A percentile compares a stretch with the other conserved stretches of the same genome.
Conservation (phyloP, 2,888 invertebrate genomes). For the Carterocephalus palaemon region DNA sequence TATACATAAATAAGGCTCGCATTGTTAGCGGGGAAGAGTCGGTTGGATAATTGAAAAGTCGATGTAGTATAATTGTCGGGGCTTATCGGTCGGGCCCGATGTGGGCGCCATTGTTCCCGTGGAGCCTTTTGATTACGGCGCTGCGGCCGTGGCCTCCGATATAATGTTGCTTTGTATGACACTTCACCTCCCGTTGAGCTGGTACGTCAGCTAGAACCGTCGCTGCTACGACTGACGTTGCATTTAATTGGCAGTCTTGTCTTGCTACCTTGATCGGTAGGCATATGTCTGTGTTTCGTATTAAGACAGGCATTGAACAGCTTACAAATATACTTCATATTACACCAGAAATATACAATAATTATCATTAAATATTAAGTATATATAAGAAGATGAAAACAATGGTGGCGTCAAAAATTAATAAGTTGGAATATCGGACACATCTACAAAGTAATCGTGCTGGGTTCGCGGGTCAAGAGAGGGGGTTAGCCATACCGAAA, state of each 20-base stretch:
- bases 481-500: too few species aligned
- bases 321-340: too few species aligned
- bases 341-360: too few species aligned
- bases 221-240: constrained; percentile 24
- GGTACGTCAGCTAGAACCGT: constrained; percentile 61
- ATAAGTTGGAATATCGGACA: too few species aligned
- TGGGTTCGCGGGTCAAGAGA: too few species aligned
- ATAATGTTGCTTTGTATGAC: constrained; percentile 74
- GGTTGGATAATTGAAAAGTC: constrained; percentile 78
- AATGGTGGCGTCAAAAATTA: too few species aligned
- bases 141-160: constrained; percentile 62
- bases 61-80: constrained; percentile 78
- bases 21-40: constrained; percentile 70
- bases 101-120: constrained; percentile 76
- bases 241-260: background rate
- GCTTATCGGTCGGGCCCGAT: constrained; percentile 75
- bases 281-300: too few species aligned
- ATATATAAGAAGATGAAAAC: too few species aligned
- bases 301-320: too few species aligned
- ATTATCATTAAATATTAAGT: too few species aligned
- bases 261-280: too few species aligned
- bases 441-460: too few species aligned
- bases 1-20: constrained; percentile 75
- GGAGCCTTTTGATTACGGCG: constrained; percentile 76
- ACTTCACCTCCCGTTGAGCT: constrained; percentile 69